These are phyloP conservation scores for Pemphredon lugubris DNA, from an alignment of 2,888 invertebrate species.

Conservation along the genomic window DNA sequence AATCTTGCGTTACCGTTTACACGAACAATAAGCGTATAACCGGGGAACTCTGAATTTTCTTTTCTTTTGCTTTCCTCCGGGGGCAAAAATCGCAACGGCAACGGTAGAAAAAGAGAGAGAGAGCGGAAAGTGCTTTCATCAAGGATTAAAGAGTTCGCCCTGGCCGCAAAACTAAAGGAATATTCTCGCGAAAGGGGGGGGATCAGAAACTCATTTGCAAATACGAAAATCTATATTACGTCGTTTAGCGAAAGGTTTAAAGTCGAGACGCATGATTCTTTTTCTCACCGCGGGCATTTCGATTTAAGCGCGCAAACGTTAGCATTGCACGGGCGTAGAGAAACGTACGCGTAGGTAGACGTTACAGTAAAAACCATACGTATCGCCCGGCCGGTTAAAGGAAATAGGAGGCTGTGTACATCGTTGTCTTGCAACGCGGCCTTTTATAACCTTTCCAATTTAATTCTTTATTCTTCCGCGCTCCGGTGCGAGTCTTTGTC, in stretches of 20 bases:
- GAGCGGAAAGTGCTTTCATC: not conserved
- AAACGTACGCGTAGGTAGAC: not conserved
- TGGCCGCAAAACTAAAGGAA: not conserved
- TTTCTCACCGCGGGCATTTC: not conserved
- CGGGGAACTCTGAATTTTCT: not conserved
- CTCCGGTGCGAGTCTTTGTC: slow-evolving; percentile 53
- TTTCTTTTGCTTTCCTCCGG: not conserved
- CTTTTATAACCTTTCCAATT: slow-evolving; percentile 55
- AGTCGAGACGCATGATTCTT: too few species aligned
- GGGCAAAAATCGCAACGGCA: not conserved
- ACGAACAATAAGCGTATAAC: slow-evolving; percentile 2
- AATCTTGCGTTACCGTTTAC: slow-evolving; percentile 19
- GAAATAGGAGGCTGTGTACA: slow-evolving; percentile 40
- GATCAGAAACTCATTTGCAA: not conserved
- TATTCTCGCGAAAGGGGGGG: not conserved
- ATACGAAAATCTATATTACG: not conserved
- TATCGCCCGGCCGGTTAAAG: slow-evolving; percentile 8
- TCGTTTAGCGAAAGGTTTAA: not conserved
- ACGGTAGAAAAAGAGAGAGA: not conserved
- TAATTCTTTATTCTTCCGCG: slow-evolving; percentile 61
- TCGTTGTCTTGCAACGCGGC: slow-evolving; percentile 49
- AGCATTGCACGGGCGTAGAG: not conserved
- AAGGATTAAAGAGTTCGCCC: too few species aligned
- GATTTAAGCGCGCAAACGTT: not conserved
- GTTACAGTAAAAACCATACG: slow-evolving; percentile 4